Evolutionary conservation across 2,113 vertebrate species (phyloP).

Genomic region (Laticauda colubrina): DNA sequence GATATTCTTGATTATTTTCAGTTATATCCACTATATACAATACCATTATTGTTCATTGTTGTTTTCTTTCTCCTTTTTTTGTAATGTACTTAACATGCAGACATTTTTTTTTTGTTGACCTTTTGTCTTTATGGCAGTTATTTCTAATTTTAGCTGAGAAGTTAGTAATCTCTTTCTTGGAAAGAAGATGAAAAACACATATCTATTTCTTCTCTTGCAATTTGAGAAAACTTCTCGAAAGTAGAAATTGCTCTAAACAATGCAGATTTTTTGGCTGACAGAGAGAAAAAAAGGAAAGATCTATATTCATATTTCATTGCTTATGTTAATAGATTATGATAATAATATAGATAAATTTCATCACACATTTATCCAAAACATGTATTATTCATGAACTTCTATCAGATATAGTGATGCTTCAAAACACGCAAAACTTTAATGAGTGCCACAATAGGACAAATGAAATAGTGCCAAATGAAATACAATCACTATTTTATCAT

Average conservation of each 20-base stretch:
- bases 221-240: not conserved
- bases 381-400: not conserved
- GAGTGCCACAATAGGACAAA: not conserved
- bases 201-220: not conserved
- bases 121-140: not conserved
- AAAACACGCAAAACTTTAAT: not conserved
- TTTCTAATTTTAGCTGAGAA: not conserved
- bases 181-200: not conserved
- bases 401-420: not conserved
- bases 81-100: not conserved
- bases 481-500: not conserved
- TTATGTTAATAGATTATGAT: not conserved
- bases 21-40: not conserved
- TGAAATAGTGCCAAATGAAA: not conserved
- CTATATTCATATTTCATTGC: not conserved
- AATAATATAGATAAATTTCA: not conserved
- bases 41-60: not conserved
- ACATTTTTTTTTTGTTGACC: not conserved
- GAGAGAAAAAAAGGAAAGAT: not conserved
- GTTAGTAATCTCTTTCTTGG: not conserved
- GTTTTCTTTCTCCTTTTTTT: not conserved
- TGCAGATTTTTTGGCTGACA: not conserved
- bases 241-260: not conserved
- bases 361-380: not conserved
- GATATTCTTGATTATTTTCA: not conserved